Evolutionary conservation across 2,797 vertebrate species (phyloP).

Genomic region (Pyrrhura leucotis): DNA sequence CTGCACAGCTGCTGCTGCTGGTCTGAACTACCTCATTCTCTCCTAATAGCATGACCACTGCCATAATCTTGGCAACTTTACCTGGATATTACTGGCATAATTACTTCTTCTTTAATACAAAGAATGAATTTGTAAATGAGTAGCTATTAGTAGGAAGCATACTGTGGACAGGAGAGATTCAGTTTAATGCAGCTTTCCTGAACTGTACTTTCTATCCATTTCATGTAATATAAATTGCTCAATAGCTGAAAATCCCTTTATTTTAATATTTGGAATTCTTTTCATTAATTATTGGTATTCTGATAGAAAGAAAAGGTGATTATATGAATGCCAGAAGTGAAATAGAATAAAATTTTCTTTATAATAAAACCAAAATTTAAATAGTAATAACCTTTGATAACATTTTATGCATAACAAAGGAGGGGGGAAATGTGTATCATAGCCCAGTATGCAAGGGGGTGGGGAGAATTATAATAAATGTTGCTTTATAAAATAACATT

Average conservation of each 20-base stretch:
- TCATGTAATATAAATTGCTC: background rate
- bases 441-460: background rate
- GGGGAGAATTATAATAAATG: background rate
- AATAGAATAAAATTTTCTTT: background rate
- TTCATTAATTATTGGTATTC: background rate
- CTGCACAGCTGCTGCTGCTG: background rate
- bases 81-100: background rate
- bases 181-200: background rate
- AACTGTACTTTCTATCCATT: background rate
- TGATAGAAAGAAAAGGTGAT: background rate
- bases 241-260: background rate
- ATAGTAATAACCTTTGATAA: background rate
- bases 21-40: background rate
- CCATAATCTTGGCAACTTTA: background rate
- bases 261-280: slow-evolving; percentile 13
- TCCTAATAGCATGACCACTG: background rate
- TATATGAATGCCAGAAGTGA: background rate
- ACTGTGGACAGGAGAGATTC: background rate
- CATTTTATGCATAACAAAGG: background rate
- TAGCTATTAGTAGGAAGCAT: slow-evolving; percentile 1
- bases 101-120: slow-evolving; percentile 12
- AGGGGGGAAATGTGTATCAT: background rate
- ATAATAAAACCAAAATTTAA: background rate
- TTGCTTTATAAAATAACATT: background rate
- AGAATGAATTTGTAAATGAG: background rate